These are phyloP conservation scores for Crocallis elinguaria DNA, from an alignment of 2,888 invertebrate species.

Conservation along the genomic window DNA sequence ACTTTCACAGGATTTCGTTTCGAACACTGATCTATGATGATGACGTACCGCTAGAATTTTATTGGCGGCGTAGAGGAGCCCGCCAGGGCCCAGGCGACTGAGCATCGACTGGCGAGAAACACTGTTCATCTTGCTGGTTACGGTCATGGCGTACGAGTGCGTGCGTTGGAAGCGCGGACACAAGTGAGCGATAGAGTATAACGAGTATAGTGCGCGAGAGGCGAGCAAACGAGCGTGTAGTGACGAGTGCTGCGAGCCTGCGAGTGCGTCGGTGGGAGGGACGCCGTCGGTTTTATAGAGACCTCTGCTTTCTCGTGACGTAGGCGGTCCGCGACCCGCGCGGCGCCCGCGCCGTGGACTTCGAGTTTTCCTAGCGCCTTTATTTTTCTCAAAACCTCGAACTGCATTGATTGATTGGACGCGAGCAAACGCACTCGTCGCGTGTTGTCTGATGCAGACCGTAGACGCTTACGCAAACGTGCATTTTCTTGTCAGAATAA, in stretches of 20 bases:
- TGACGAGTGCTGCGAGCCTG: slow-evolving; percentile 66
- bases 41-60: slow-evolving; percentile 83
- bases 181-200: slow-evolving; percentile 61
- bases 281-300: slow-evolving; percentile 72
- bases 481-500: too few species aligned
- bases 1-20: slow-evolving; percentile 45
- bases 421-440: slow-evolving; percentile 25
- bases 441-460: not conserved
- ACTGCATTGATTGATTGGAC: slow-evolving; percentile 58
- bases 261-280: slow-evolving; percentile 78
- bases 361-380: slow-evolving; percentile 67
- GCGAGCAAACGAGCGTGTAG: slow-evolving; percentile 63
- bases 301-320: slow-evolving; percentile 79
- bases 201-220: slow-evolving; percentile 52
- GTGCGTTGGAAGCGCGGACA: slow-evolving; percentile 58
- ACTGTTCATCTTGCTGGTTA: slow-evolving; percentile 83
- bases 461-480: too few species aligned
- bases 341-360: slow-evolving; percentile 36
- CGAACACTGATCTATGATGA: slow-evolving; percentile 52
- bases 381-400: slow-evolving; percentile 59
- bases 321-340: slow-evolving; percentile 54
- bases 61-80: slow-evolving; percentile 78
- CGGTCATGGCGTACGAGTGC: slow-evolving; percentile 75
- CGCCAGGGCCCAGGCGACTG: slow-evolving; percentile 79
- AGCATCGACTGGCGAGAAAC: slow-evolving; percentile 80